Evolutionary conservation across 1,140 invertebrate genomes (phyloP).

Genomic region (Habropoda laboriosa): DNA sequence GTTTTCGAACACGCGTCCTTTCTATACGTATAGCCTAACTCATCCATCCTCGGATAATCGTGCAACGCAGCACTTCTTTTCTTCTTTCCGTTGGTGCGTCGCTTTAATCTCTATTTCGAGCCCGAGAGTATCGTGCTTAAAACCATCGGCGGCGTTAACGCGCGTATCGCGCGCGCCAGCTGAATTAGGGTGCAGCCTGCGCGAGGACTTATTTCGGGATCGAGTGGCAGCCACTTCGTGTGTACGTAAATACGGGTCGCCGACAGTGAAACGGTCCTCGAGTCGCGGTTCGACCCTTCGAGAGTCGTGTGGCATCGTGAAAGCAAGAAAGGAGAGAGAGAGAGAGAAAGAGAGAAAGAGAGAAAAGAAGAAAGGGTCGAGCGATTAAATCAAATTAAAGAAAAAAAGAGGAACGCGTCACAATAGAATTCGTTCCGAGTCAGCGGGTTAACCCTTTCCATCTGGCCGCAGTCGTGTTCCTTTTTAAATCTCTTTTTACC

Average conservation of each 20-base stretch:
- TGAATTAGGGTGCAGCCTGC: slow-evolving; percentile 27
- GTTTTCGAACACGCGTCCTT: too few relatives aligned
- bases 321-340: too few relatives aligned
- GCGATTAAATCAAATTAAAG: slow-evolving; percentile 26
- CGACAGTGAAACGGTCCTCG: slow-evolving; percentile 42
- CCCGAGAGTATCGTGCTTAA: slow-evolving; percentile 20
- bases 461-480: background rate
- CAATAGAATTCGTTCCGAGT: slow-evolving; percentile 8
- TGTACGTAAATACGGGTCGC: slow-evolving; percentile 43
- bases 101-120: slow-evolving; percentile 53
- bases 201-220: slow-evolving; percentile 58
- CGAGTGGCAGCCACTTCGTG: slow-evolving; percentile 54
- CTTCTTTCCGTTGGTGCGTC: background rate
- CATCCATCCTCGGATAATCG: slow-evolving; percentile 35
- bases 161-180: slow-evolving; percentile 18
- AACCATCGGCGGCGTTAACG: slow-evolving; percentile 29
- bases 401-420: background rate
- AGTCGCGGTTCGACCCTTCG: slow-evolving; percentile 16
- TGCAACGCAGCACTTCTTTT: slow-evolving; percentile 3
- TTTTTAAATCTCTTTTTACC: background rate
- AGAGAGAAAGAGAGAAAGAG: background rate
- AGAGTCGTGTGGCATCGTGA: background rate
- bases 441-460: slow-evolving; percentile 14
- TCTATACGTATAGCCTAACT: background rate
- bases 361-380: slow-evolving; percentile 4